These are phyloP conservation scores for Caenorhabditis sp. DNA, from an alignment of 2,888 invertebrate species.

Conservation along the genomic window DNA sequence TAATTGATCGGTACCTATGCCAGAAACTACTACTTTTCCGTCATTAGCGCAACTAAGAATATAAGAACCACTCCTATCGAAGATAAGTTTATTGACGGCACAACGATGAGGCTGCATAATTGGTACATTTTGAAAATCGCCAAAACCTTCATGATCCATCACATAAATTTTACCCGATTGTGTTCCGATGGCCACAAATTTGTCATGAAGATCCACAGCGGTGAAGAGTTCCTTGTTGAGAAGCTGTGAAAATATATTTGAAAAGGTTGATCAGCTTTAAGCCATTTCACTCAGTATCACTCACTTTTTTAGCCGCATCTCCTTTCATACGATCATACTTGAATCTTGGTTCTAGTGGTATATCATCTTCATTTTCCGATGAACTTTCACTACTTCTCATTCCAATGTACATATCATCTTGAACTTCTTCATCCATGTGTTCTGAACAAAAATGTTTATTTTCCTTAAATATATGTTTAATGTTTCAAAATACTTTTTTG, in stretches of 20 bases:
- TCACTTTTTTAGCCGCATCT: slow-evolving; percentile 20
- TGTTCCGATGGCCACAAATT: slow-evolving; percentile 68
- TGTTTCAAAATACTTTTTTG: not conserved
- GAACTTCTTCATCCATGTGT: slow-evolving; percentile 13
- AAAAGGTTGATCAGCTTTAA: too few species aligned
- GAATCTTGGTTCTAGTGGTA: slow-evolving; percentile 66
- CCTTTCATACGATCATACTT: slow-evolving; percentile 62
- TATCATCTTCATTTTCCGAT: slow-evolving; percentile 13
- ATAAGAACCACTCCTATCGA: slow-evolving; percentile 91
- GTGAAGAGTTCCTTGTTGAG: slow-evolving; percentile 58
- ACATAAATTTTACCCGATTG: slow-evolving; percentile 59
- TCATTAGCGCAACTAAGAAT: slow-evolving; percentile 79
- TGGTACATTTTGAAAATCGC: slow-evolving; percentile 54
- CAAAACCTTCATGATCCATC: slow-evolving; percentile 66
- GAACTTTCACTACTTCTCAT: not conserved
- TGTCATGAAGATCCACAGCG: slow-evolving; percentile 66
- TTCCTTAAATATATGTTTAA: not conserved
- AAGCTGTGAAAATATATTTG: slow-evolving; percentile 11
- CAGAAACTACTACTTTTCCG: slow-evolving; percentile 81
- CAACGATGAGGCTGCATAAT: slow-evolving; percentile 58
- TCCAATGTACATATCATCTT: slow-evolving; percentile 5
- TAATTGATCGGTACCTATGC: slow-evolving; percentile 75
- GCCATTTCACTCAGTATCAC: too few species aligned
- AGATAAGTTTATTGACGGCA: slow-evolving; percentile 91
- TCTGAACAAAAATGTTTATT: not conserved